Evolutionary conservation across 2,113 vertebrate species (phyloP).

Genomic region (Sisor rabdophorus): DNA sequence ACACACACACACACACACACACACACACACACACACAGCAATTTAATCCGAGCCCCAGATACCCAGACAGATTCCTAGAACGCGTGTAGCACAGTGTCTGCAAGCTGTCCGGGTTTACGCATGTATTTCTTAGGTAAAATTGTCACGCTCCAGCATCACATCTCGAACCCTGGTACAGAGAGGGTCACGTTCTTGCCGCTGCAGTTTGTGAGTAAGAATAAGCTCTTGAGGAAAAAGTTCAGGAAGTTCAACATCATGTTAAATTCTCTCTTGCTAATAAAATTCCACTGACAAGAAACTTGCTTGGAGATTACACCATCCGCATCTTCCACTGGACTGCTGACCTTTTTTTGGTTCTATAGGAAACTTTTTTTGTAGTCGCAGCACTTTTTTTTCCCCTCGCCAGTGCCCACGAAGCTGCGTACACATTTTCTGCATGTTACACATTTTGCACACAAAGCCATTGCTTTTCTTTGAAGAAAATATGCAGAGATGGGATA

Average conservation of each 20-base stretch:
- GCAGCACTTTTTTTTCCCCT: slow-evolving; percentile 50
- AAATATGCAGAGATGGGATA: slow-evolving; percentile 27
- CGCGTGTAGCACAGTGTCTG: not conserved
- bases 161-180: slow-evolving; percentile 4
- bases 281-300: slow-evolving; percentile 47
- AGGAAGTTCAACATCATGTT: slow-evolving; percentile 34
- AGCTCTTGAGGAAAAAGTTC: slow-evolving; percentile 12
- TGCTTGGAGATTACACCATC: slow-evolving; percentile 30
- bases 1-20: no score
- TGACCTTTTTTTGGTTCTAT: slow-evolving; percentile 57
- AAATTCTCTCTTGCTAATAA: slow-evolving; percentile 28
- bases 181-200: slow-evolving; percentile 24
- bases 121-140: not conserved
- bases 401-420: slow-evolving; percentile 20
- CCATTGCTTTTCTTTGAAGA: slow-evolving; percentile 16
- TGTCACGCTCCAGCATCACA: not conserved
- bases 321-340: slow-evolving; percentile 34
- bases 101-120: not conserved
- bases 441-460: slow-evolving; percentile 36
- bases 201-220: slow-evolving; percentile 6
- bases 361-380: slow-evolving; percentile 55
- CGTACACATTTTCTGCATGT: not conserved
- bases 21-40: not conserved
- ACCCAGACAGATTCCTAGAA: not conserved
- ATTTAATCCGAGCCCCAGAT: not conserved